phyloP scores from a whole-genome alignment of 2,888 invertebrate species.

The Drosophila kanekoi region DNA sequence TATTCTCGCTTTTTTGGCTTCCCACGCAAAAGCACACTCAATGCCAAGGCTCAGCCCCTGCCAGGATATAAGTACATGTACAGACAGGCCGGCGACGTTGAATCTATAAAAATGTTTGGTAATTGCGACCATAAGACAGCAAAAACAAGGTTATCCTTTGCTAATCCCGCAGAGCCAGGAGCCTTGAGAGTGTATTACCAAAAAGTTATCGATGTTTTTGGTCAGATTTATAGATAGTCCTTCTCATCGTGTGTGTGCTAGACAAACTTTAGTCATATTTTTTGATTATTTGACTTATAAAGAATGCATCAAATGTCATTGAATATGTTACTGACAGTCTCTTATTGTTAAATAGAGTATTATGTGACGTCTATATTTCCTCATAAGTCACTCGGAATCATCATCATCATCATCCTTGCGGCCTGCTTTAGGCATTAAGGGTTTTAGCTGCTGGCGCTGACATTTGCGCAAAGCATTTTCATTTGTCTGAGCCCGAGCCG shows the following conservation, averaged over 20 bases:
- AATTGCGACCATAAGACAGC: slow-evolving; percentile 21
- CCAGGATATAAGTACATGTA: background rate
- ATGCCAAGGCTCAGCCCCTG: slow-evolving; percentile 25
- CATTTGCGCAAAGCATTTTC: slow-evolving; percentile 55
- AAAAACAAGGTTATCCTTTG: background rate
- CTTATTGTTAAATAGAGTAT: slow-evolving; percentile 15
- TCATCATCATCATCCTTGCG: slow-evolving; percentile 25
- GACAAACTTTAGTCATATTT: slow-evolving; percentile 6
- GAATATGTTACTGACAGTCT: slow-evolving; percentile 15
- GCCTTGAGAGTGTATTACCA: slow-evolving; percentile 46
- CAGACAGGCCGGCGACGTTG: slow-evolving; percentile 13
- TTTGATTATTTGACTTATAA: slow-evolving; percentile 48
- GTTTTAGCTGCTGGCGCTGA: slow-evolving; percentile 33
- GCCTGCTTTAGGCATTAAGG: background rate
- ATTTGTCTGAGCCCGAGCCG: slow-evolving; percentile 38
- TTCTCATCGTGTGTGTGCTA: too few relatives aligned
- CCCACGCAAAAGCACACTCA: slow-evolving; percentile 32
- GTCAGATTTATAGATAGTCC: background rate
- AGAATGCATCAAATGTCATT: slow-evolving; percentile 58
- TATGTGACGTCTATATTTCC: background rate
- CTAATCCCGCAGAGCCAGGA: slow-evolving; percentile 2
- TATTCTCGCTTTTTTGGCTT: slow-evolving; percentile 13
- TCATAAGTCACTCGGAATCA: slow-evolving; percentile 31
- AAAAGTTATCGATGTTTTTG: slow-evolving; percentile 50
- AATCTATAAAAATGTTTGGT: slow-evolving; percentile 36